A percentile compares a stretch with the other conserved stretches of the same genome.
Conservation (phyloP, 2,888 invertebrate species). For the Habroteleia sp. region DNA sequence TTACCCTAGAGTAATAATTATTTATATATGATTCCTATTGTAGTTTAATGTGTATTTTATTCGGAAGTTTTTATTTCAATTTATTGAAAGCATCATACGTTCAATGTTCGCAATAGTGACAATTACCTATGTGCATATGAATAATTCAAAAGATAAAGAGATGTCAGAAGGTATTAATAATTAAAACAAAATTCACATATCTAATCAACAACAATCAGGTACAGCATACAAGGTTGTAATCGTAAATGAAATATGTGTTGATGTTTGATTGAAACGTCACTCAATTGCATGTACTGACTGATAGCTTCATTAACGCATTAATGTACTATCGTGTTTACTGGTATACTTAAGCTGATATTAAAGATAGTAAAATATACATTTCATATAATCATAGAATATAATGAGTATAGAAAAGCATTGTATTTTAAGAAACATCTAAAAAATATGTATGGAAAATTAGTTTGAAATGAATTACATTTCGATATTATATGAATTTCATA, state of each 20-base stretch:
- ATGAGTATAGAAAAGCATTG: too few relatives aligned
- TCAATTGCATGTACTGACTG: slow-evolving; percentile 74
- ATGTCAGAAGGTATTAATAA: slow-evolving; percentile 14
- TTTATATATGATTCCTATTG: too few relatives aligned
- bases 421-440: too few relatives aligned
- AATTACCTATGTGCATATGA: slow-evolving; percentile 11
- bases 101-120: slow-evolving; percentile 6
- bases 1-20: too few relatives aligned
- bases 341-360: slow-evolving; percentile 65
- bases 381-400: too few relatives aligned
- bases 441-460: too few relatives aligned
- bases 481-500: too few relatives aligned
- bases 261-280: slow-evolving; percentile 76
- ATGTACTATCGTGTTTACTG: slow-evolving; percentile 70
- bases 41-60: too few relatives aligned
- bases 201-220: slow-evolving; percentile 50
- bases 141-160: slow-evolving; percentile 9
- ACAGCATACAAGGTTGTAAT: slow-evolving; percentile 49
- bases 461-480: too few relatives aligned
- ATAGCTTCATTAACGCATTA: slow-evolving; percentile 75
- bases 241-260: slow-evolving; percentile 64
- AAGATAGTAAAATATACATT: too few relatives aligned
- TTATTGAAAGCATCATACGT: too few relatives aligned
- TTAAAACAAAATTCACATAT: slow-evolving; percentile 36
- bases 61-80: too few relatives aligned